Conservation (phyloP, 1,140 invertebrate genomes). For the Belonocnema kinseyi region DNA sequence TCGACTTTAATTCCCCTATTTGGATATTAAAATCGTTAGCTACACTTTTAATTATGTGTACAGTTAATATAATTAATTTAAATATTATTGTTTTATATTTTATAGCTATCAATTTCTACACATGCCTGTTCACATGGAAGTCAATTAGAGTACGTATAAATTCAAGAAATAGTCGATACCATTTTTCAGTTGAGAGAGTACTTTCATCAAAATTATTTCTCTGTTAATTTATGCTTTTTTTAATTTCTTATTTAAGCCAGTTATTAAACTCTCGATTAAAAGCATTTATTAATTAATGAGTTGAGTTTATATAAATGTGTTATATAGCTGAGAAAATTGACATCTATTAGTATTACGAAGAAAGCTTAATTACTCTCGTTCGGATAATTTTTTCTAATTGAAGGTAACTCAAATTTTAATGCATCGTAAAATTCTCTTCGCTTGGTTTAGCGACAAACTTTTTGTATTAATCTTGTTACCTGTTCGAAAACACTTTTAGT, state of each 20-base stretch:
- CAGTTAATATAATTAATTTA: too few species aligned
- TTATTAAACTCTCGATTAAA: too few species aligned
- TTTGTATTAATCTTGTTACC: conserved; percentile 20
- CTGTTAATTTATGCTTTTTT: too few species aligned
- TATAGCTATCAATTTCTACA: too few species aligned
- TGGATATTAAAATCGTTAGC: background rate
- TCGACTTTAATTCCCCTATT: background rate
- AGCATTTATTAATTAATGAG: background rate
- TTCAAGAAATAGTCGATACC: too few species aligned
- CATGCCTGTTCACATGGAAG: too few species aligned
- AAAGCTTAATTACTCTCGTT: background rate
- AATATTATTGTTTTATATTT: too few species aligned
- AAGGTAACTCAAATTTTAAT: background rate
- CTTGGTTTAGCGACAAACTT: background rate
- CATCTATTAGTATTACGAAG: background rate
- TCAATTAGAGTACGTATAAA: too few species aligned
- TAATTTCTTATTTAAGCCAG: too few species aligned
- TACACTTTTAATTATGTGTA: too few species aligned
- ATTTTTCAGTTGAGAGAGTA: too few species aligned
- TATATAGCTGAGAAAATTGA: background rate
- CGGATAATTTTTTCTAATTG: background rate
- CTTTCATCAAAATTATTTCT: too few species aligned
- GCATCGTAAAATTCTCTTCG: conserved; percentile 1
- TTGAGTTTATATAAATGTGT: background rate
- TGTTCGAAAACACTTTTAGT: conserved; percentile 16